Base-by-base conservation (phyloP, 1,140 invertebrate genomes). In the Microplitis mediator region DNA sequence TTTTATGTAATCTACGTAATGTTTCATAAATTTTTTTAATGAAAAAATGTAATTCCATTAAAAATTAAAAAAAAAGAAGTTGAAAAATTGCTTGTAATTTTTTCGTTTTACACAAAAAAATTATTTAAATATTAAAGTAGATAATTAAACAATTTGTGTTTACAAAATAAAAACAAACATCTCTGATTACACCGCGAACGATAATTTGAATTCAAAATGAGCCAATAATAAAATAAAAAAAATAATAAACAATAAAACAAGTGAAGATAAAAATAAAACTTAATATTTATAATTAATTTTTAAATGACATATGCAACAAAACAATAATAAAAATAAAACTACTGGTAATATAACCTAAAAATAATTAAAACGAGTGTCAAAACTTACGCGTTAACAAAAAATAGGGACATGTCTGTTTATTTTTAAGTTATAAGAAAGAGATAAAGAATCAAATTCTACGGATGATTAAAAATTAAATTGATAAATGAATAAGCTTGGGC, bases 381-480 rank as follows among this genome's bases (percentile, higher is more conserved):
- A 82, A 87, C 87, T 85, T 81, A 88, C 87, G 87, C 74, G 76
- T 88, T 88, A 56, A 88, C 86, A 61, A 88, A 88, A 76, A 87
- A 88, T 68, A 88, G 83, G 6, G 87, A 88, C 87, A 88, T 88
- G 69, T 79, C 74, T 32, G 62, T 45, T 64, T 50, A 50, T n/a
- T 64, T 50, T 3, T 16, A 23, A 14, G 6, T 31, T 14, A 50
- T 16, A 9, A 16, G 45, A 35, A 50, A 45, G n/a, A 23, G 35
- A 3, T 62, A 34, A n/a, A 31, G 16, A 45, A 45, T 45, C 34
- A 62, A 36, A 62, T 35, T 62, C 6, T 35, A 14, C n/a, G 14
- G 6, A 56, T 56, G 5, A 56, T 45, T 45, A 36, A 60, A 66
- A 71, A 45, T 60, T 13, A 61, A 34, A 65, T 72, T 39, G 54